These are phyloP conservation scores for Ruditapes philippinarum DNA, from an alignment of 1,140 invertebrate species.

Conservation along the genomic window DNA sequence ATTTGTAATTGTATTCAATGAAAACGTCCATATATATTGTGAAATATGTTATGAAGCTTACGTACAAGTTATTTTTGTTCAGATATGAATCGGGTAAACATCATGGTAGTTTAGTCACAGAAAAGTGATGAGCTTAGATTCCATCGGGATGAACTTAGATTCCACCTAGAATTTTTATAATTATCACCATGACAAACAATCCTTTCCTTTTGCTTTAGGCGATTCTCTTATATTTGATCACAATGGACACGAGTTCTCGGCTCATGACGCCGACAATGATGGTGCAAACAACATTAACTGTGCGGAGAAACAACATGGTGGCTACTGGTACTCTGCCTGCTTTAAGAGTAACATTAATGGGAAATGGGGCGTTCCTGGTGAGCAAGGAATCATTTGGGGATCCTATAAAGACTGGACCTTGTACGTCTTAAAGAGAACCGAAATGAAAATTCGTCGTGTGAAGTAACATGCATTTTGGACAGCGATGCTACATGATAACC, in stretches of 20 bases:
- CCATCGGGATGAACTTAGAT: too few relatives aligned
- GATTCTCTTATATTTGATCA: slow-evolving; percentile 52
- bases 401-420: slow-evolving; percentile 52
- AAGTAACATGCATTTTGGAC: background rate
- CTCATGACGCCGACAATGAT: slow-evolving; percentile 54
- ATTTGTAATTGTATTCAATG: too few relatives aligned
- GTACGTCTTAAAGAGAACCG: slow-evolving; percentile 39
- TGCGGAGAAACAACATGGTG: slow-evolving; percentile 47
- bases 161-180: too few relatives aligned
- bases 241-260: slow-evolving; percentile 48
- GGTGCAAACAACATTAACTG: slow-evolving; percentile 23
- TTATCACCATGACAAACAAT: too few relatives aligned
- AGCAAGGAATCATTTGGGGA: slow-evolving; percentile 49
- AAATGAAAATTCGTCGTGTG: slow-evolving; percentile 48
- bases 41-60: too few relatives aligned
- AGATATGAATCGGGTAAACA: too few relatives aligned
- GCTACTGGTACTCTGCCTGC: slow-evolving; percentile 62
- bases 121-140: too few relatives aligned
- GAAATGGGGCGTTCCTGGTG: slow-evolving; percentile 47
- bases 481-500: too few relatives aligned
- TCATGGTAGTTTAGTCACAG: too few relatives aligned
- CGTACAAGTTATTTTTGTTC: too few relatives aligned
- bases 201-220: background rate
- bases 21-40: too few relatives aligned
- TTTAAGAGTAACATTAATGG: slow-evolving; percentile 61